Evolutionary conservation across 2,797 vertebrate species (phyloP), one percentile per base, ranked within the genome.

Genomic region (Micromesistius poutassou): DNA sequence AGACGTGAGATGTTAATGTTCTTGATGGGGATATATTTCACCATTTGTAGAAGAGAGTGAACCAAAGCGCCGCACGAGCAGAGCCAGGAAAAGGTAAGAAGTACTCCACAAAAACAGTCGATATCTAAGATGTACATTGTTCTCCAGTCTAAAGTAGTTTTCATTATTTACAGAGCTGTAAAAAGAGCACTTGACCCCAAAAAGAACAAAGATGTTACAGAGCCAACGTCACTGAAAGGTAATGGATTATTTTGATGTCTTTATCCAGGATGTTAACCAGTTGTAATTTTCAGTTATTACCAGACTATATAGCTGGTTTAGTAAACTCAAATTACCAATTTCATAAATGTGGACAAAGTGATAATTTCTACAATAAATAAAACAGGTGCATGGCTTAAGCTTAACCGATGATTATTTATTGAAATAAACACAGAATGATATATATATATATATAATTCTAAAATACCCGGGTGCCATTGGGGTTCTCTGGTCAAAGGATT

Each of bases 61-160:
- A 31, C 77, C 89, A 66, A 97, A 95, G 89, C 96, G 95, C 68
- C 89, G 97, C 22, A 98, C 96, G 46, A 96, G 96, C 74, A 94
- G 95, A 89, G 93, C 84, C 66, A 93, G 95, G 71, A 96, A 94
- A 91, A 96, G 97, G 97, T 97, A 88, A 92, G 90, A n/a, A 3
- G n/a, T 9, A 5, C 35, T 38, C 12, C 12, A 10, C 72, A 74
- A 5, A 14, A 0, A 6, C 30, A 31, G 1, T 31, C 76, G 28
- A 35, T 19, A 35, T n/a, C 16, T 13, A n/a, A 3, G 14, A 35
- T 1, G 50, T 14, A 79, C 73, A 62, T 16, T 16, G 76, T 71
- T 62, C 33, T 36, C 71, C 78, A 14, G 8, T 86, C 74, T 76
- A 68, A 72, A 33, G 30, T 74, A 1, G 78, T 82, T 19, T 82